A percentile compares a stretch with the other conserved stretches of the same genome.
These are phyloP conservation scores for Abramis brama DNA, from an alignment of 2,113 vertebrate species.

Conservation along the genomic window DNA sequence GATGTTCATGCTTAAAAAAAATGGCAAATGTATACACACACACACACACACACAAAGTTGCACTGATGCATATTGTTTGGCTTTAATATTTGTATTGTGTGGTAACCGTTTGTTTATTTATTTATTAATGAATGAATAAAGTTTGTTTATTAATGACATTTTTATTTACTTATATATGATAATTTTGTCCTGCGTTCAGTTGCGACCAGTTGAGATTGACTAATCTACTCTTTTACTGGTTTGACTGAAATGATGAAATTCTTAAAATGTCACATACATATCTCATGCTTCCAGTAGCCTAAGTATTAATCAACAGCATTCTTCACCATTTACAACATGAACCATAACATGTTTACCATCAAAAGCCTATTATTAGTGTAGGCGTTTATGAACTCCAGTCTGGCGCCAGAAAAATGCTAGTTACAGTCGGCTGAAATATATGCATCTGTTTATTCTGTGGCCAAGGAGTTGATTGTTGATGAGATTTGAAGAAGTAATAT, in stretches of 20 bases:
- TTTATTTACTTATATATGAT: not conserved
- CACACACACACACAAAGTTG: no score
- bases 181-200: not conserved
- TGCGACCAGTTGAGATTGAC: not conserved
- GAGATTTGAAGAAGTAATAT: not conserved
- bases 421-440: not conserved
- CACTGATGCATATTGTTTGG: no score
- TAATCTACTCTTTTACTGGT: not conserved
- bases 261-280: not conserved
- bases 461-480: not conserved
- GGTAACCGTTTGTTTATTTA: not conserved
- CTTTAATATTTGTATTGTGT: no score
- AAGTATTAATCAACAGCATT: not conserved
- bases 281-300: not conserved
- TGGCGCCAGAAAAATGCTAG: conserved; percentile 8
- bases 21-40: no score
- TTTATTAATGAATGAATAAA: no score
- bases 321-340: not conserved
- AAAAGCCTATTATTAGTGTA: not conserved
- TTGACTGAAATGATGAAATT: not conserved
- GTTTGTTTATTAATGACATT: not conserved
- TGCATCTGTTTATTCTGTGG: not conserved
- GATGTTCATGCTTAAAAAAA: not conserved
- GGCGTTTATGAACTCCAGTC: not conserved
- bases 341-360: not conserved